phyloP scores from a whole-genome alignment of 2,888 invertebrate species.

The Idaea straminata region DNA sequence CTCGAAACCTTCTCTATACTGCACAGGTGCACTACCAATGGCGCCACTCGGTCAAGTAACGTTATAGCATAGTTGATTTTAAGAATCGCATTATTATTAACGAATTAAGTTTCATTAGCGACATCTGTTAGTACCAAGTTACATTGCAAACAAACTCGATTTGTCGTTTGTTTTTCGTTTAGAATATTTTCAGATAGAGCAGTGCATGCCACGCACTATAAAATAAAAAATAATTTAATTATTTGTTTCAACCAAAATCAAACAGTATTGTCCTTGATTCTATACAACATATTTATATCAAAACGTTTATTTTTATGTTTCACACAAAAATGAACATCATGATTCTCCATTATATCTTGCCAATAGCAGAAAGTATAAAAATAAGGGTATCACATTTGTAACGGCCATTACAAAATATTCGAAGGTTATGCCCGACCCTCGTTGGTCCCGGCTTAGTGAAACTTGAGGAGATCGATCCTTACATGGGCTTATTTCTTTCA shows the following conservation, averaged over 20 bases:
- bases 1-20: too few species aligned
- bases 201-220: not conserved
- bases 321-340: constrained; percentile 31
- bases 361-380: constrained; percentile 46
- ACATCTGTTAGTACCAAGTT: too few species aligned
- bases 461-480: constrained; percentile 56
- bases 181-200: too few species aligned
- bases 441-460: constrained; percentile 55
- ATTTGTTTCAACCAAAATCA: constrained; percentile 6
- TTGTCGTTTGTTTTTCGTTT: too few species aligned
- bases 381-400: constrained; percentile 47
- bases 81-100: too few species aligned
- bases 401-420: constrained; percentile 54
- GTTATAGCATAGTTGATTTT: too few species aligned
- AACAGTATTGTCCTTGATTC: constrained; percentile 13
- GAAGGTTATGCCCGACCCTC: constrained; percentile 58
- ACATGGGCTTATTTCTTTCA: constrained; percentile 26
- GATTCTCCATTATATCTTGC: constrained; percentile 42
- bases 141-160: too few species aligned
- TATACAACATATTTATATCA: constrained; percentile 14
- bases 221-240: constrained; percentile 1
- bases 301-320: constrained; percentile 23
- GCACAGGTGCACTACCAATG: too few species aligned
- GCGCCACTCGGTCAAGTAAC: too few species aligned
- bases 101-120: too few species aligned